Conservation (phyloP, 2,113 vertebrate species). For the Sterna hirundo region DNA sequence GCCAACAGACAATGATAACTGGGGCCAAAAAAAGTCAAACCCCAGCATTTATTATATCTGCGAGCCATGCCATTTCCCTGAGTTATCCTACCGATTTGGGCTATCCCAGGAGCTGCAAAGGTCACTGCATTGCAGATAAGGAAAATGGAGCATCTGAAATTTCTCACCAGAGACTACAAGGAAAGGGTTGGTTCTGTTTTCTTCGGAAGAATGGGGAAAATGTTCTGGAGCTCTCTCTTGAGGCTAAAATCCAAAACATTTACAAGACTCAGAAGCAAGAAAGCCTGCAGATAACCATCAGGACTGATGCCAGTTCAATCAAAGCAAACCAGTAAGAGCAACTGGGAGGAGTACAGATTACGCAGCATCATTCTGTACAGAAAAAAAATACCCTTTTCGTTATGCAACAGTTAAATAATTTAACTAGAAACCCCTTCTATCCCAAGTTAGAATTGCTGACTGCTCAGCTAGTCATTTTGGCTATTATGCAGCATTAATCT, state of each 20-base stretch:
- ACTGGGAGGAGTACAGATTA: background rate
- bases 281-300: background rate
- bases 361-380: background rate
- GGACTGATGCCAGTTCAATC: background rate
- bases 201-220: background rate
- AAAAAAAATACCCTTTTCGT: background rate
- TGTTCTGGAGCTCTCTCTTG: background rate
- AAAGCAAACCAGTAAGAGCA: conserved; percentile 1
- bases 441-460: background rate
- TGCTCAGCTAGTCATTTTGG: background rate
- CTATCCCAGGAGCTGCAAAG: background rate
- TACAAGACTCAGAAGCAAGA: background rate
- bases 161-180: background rate
- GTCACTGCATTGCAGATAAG: background rate
- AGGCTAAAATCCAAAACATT: background rate
- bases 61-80: background rate
- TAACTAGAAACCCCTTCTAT: background rate
- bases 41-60: background rate
- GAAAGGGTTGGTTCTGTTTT: background rate
- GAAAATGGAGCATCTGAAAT: background rate
- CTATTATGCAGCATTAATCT: conserved; percentile 9
- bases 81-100: background rate
- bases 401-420: conserved; percentile 14
- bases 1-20: background rate
- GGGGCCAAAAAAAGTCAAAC: background rate